Evolutionary conservation across 2,797 vertebrate genomes (phyloP).

Genomic region (Periophthalmus magnuspinnatus): DNA sequence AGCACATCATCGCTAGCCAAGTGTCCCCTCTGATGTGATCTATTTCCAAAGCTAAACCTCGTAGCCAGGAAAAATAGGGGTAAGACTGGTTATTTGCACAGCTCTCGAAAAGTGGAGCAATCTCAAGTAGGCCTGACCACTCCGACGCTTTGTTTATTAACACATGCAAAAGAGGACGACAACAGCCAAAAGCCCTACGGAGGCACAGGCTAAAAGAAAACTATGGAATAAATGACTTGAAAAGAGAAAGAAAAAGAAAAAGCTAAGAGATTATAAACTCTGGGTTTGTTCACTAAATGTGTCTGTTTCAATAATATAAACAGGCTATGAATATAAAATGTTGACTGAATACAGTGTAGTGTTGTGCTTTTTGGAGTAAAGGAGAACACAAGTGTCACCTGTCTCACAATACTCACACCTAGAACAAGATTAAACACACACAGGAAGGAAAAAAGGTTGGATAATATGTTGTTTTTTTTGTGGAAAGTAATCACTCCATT

Average conservation of each 20-base stretch:
- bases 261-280: conserved; percentile 7
- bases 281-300: neutral
- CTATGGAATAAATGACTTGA: conserved; percentile 21
- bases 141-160: conserved; percentile 70
- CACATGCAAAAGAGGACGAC: conserved; percentile 67
- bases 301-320: conserved; percentile 10
- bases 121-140: conserved; percentile 77
- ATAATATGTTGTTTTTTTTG: too few species aligned
- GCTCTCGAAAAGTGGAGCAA: conserved; percentile 76
- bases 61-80: conserved; percentile 56
- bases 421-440: too few species aligned
- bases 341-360: too few species aligned
- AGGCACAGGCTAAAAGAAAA: conserved; percentile 25
- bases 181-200: conserved; percentile 38
- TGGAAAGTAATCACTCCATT: neutral
- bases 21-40: conserved; percentile 74
- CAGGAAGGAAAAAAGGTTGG: too few species aligned
- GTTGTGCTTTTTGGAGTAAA: neutral
- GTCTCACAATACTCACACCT: neutral
- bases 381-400: conserved; percentile 19
- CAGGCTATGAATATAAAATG: conserved; percentile 15
- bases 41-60: conserved; percentile 70
- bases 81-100: conserved; percentile 51
- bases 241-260: conserved; percentile 24
- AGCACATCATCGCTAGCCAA: conserved; percentile 61